Evolutionary conservation across 2,797 vertebrate genomes (phyloP).

Genomic region (Balearica regulorum): DNA sequence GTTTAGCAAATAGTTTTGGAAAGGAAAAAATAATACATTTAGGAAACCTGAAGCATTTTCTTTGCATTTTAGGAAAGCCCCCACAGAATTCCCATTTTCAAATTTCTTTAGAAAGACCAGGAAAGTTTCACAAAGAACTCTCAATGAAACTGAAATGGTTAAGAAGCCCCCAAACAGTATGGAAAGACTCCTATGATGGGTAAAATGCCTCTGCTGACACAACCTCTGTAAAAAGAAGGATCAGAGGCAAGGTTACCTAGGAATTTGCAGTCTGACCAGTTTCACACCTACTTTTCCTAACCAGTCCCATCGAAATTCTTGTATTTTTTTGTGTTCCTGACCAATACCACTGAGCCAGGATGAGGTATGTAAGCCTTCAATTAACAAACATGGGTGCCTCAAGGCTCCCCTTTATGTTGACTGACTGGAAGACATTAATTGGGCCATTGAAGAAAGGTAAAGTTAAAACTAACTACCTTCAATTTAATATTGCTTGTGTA

Average conservation of each 20-base stretch:
- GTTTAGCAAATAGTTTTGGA: background rate
- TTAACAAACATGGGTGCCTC: background rate
- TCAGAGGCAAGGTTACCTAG: rapidly evolving
- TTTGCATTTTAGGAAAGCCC: rapidly evolving
- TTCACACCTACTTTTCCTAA: background rate
- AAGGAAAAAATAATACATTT: background rate
- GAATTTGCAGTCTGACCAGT: background rate
- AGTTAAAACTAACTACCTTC: background rate
- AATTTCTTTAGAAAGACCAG: background rate
- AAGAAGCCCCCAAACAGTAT: background rate
- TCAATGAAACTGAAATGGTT: background rate
- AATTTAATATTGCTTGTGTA: background rate
- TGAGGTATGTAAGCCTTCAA: background rate
- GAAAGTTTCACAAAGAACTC: background rate
- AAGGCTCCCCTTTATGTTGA: background rate
- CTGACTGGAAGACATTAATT: background rate
- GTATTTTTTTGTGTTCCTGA: background rate
- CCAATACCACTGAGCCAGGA: background rate
- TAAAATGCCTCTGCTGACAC: background rate
- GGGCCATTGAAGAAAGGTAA: background rate
- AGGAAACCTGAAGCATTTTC: background rate
- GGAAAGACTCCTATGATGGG: background rate
- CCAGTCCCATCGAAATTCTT: background rate
- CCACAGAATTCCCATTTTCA: background rate
- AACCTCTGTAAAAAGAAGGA: background rate